phyloP scores from a whole-genome alignment of 2,113 vertebrate genomes.

The Pongo abelii region DNA sequence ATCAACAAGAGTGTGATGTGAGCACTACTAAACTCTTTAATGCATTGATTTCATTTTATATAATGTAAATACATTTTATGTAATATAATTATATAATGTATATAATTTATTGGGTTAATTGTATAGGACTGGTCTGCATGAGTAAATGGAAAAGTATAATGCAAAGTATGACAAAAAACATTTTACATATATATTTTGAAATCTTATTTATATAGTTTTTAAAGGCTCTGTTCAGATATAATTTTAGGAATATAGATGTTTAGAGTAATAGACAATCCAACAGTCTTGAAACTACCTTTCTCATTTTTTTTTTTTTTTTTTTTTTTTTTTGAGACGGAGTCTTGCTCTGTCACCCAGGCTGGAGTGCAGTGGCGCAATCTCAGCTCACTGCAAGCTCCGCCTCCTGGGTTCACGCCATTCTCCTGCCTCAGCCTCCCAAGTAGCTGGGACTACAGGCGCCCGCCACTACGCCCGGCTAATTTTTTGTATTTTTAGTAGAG shows the following conservation, averaged over 20 bases:
- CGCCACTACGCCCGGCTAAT: too few species aligned
- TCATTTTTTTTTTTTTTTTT: too few species aligned
- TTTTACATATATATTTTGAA: not conserved
- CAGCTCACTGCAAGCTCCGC: too few species aligned
- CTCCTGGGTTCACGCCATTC: too few species aligned
- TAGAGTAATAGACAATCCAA: not conserved
- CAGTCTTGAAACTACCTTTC: constrained; percentile 4
- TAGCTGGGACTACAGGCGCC: too few species aligned
- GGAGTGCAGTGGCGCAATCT: too few species aligned
- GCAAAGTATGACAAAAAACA: not conserved
- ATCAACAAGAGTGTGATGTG: not conserved
- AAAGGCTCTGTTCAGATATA: not conserved
- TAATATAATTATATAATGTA: not conserved
- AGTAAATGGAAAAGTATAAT: not conserved
- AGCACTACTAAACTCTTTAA: not conserved
- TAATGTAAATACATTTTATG: not conserved
- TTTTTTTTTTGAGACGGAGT: too few species aligned
- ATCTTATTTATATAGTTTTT: constrained; percentile 10
- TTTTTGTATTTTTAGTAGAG: too few species aligned
- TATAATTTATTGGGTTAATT: constrained; percentile 9
- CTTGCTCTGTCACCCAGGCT: too few species aligned
- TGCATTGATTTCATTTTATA: constrained; percentile 7
- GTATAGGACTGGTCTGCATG: not conserved
- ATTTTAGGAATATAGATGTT: not conserved
- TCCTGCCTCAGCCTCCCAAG: too few species aligned